Evolutionary conservation across 2,888 invertebrate species (phyloP).

Genomic region (Caenorhabditis sp.): DNA sequence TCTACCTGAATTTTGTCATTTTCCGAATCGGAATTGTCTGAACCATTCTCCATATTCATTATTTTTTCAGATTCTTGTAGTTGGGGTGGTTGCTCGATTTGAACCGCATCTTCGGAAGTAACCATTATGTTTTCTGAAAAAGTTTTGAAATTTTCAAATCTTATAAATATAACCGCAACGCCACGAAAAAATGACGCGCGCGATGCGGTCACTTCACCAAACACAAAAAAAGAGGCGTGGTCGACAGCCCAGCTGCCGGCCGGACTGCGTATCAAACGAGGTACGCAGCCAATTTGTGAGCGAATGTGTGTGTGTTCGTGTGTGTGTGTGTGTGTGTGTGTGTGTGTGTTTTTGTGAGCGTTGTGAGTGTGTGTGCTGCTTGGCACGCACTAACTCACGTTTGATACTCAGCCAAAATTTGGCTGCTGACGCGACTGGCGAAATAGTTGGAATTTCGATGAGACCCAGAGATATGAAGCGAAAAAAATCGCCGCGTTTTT

Average conservation of each 20-base stretch:
- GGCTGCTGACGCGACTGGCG: conserved; percentile 2
- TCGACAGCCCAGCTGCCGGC: conserved; percentile 19
- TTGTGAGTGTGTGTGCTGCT: neutral
- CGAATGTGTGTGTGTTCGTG: conserved; percentile 14
- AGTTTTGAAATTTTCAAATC: neutral
- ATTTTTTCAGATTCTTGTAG: neutral
- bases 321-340: conserved; percentile 28
- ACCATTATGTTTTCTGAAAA: conserved; percentile 21
- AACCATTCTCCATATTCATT: no score
- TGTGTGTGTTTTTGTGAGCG: conserved; percentile 16
- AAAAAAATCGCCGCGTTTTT: neutral
- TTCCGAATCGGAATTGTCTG: conserved; percentile 19
- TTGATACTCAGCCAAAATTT: conserved; percentile 1
- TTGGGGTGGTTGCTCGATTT: conserved; percentile 7
- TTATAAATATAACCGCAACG: neutral
- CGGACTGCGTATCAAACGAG: conserved; percentile 43
- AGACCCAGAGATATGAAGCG: neutral
- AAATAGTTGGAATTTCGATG: neutral
- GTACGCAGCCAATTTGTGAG: conserved; percentile 51
- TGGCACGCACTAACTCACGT: conserved; percentile 1
- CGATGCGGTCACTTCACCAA: conserved; percentile 1
- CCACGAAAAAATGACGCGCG: neutral
- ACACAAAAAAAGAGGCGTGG: conserved; percentile 18
- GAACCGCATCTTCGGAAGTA: conserved; percentile 14
- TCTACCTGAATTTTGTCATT: conserved; percentile 27